Conservation (phyloP, 2,888 invertebrate genomes). For the Dendrolimus houi region DNA sequence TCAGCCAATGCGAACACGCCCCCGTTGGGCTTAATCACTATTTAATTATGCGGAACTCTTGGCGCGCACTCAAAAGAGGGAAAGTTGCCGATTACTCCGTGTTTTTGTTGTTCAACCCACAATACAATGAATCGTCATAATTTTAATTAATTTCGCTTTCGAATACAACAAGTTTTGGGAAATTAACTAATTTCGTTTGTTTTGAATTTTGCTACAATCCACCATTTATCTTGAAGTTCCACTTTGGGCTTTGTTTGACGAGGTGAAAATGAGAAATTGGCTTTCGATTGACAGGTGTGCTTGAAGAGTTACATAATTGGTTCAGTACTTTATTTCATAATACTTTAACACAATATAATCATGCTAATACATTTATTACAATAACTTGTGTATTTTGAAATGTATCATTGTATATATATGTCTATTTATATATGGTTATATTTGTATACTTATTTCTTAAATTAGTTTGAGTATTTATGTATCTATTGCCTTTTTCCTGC, state of each 20-base stretch:
- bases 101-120: slow-evolving; percentile 39
- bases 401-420: too few relatives aligned
- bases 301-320: too few relatives aligned
- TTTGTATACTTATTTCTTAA: too few relatives aligned
- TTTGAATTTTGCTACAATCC: not conserved
- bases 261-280: too few relatives aligned
- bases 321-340: too few relatives aligned
- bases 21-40: slow-evolving; percentile 50
- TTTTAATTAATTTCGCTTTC: not conserved
- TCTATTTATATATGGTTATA: too few relatives aligned
- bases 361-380: too few relatives aligned
- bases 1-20: slow-evolving; percentile 20
- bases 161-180: not conserved
- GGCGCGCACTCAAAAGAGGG: slow-evolving; percentile 32
- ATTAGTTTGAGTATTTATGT: too few relatives aligned
- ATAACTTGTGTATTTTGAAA: too few relatives aligned
- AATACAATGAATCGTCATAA: not conserved
- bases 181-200: not conserved
- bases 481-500: too few relatives aligned
- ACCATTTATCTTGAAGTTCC: not conserved
- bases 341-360: too few relatives aligned
- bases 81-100: slow-evolving; percentile 42
- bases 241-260: not conserved
- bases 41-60: slow-evolving; percentile 63
- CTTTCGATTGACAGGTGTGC: too few relatives aligned